These are phyloP conservation scores for Anadara kagoshimensis DNA, from an alignment of 1,140 invertebrate species.

Conservation along the genomic window DNA sequence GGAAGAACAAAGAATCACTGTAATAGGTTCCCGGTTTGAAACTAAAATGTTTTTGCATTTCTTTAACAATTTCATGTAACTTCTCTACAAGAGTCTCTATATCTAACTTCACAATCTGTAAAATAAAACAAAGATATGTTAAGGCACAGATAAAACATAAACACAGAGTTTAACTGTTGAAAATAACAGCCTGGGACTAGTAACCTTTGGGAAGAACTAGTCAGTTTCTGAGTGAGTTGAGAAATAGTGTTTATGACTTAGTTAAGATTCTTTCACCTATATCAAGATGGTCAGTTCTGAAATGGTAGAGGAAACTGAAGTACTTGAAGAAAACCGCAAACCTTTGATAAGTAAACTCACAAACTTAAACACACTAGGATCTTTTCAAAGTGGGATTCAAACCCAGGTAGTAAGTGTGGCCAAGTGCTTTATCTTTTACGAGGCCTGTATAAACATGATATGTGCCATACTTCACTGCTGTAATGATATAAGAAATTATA, in stretches of 20 bases:
- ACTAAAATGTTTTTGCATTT: conserved; percentile 85
- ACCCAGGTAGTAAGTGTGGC: too few relatives aligned
- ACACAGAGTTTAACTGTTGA: conserved; percentile 1
- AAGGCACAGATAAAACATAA: background rate
- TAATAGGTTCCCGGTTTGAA: conserved; percentile 87
- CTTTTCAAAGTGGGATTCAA: too few relatives aligned
- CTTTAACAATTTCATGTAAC: conserved; percentile 80
- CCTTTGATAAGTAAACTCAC: too few relatives aligned
- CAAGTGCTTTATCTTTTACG: too few relatives aligned
- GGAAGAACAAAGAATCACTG: conserved; percentile 87
- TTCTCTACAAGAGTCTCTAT: conserved; percentile 78
- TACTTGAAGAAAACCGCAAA: too few relatives aligned
- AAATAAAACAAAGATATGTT: conserved; percentile 41
- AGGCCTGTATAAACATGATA: too few relatives aligned
- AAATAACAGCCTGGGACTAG: conserved; percentile 10
- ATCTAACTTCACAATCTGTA: conserved; percentile 79
- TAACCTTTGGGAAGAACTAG: background rate
- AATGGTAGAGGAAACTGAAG: background rate
- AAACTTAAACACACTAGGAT: too few relatives aligned
- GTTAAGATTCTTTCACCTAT: background rate
- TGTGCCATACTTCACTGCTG: too few relatives aligned
- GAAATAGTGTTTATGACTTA: background rate
- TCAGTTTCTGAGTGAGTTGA: background rate
- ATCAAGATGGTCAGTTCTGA: background rate
- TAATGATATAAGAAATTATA: too few relatives aligned